Evolutionary conservation across 2,888 invertebrate genomes (phyloP).

Genomic region (Cinara cedri): DNA sequence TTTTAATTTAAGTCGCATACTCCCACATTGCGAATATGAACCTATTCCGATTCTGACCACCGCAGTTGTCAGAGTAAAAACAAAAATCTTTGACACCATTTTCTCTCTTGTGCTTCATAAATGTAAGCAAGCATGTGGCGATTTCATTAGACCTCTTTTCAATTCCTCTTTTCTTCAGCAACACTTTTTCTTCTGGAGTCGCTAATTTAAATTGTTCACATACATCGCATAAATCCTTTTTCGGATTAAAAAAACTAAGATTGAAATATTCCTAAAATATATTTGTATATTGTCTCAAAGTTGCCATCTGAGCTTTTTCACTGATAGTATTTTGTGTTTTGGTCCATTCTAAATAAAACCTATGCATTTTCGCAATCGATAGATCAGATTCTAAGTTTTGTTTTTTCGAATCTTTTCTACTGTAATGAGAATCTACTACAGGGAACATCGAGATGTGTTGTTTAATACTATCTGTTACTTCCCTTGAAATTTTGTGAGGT

Average conservation of each 20-base stretch:
- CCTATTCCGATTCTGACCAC: constrained; percentile 12
- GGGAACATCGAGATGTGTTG: constrained; percentile 8
- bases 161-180: background rate
- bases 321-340: constrained; percentile 1
- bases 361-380: constrained; percentile 18
- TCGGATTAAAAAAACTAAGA: constrained; percentile 25
- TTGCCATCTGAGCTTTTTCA: background rate
- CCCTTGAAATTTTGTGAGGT: constrained; percentile 1
- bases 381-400: constrained; percentile 12
- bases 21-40: constrained; percentile 17
- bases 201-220: constrained; percentile 15
- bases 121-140: constrained; percentile 10
- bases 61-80: constrained; percentile 29
- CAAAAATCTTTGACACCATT: constrained; percentile 8
- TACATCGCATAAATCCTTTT: background rate
- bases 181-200: constrained; percentile 5
- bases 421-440: constrained; percentile 15
- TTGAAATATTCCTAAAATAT: constrained; percentile 14
- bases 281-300: constrained; percentile 17
- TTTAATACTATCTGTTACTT: constrained; percentile 25
- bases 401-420: background rate
- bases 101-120: background rate
- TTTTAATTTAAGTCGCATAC: constrained; percentile 11
- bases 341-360: background rate
- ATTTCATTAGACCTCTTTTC: constrained; percentile 6